phyloP scores from a whole-genome alignment of 2,113 vertebrate species.

The Oreochromis tanganicae region DNA sequence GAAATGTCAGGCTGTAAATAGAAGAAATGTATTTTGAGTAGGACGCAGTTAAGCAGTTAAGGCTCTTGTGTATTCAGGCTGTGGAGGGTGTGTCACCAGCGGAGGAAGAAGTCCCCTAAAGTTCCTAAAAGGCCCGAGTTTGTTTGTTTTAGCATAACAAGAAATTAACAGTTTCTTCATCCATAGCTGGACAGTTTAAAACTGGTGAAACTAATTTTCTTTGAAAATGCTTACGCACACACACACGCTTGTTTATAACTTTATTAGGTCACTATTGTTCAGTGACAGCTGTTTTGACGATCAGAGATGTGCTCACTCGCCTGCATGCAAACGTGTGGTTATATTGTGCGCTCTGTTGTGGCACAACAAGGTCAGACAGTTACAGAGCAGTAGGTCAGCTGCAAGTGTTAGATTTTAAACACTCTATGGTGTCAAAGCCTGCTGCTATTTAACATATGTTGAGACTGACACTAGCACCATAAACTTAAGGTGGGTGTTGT shows the following conservation, averaged over 20 bases:
- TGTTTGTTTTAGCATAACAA: neutral
- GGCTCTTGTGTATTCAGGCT: constrained; percentile 2
- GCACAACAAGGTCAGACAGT: neutral
- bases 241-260: neutral
- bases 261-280: neutral
- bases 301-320: neutral
- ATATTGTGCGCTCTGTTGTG: neutral
- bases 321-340: neutral
- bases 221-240: neutral
- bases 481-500: neutral
- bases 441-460: neutral
- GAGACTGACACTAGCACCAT: constrained; percentile 12
- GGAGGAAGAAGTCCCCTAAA: constrained; percentile 44
- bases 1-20: constrained; percentile 11
- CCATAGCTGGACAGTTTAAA: neutral
- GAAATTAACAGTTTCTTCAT: neutral
- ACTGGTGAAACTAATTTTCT: neutral
- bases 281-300: neutral
- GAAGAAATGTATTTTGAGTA: neutral
- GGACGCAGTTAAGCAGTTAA: neutral
- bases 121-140: neutral
- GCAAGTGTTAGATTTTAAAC: constrained; percentile 53
- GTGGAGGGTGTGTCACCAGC: constrained; percentile 54
- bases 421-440: neutral
- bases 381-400: neutral